Evolutionary conservation across 1,140 invertebrate genomes (phyloP).

Genomic region (Papilio glaucus): DNA sequence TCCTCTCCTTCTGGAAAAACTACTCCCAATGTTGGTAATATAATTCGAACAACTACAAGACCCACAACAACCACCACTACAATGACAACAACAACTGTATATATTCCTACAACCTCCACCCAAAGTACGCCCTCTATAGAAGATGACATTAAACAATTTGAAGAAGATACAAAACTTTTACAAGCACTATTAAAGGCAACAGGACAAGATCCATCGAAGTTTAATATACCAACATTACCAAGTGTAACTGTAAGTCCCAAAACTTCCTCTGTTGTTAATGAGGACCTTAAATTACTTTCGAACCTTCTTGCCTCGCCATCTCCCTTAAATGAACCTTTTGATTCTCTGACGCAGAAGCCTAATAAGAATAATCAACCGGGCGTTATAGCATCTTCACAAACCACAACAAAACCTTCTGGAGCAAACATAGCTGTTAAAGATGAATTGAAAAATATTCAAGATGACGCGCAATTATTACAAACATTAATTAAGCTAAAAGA

Average conservation of each 20-base stretch:
- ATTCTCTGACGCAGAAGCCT: constrained; percentile 62
- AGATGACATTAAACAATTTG: constrained; percentile 79
- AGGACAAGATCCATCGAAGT: constrained; percentile 78
- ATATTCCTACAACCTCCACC: constrained; percentile 52
- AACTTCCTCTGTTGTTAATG: constrained; percentile 47
- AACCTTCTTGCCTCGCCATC: constrained; percentile 68
- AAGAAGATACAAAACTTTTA: constrained; percentile 81
- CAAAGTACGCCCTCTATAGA: constrained; percentile 71
- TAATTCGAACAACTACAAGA: constrained; percentile 55
- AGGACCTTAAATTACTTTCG: constrained; percentile 67
- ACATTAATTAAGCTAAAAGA: constrained; percentile 78
- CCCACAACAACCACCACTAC: constrained; percentile 51
- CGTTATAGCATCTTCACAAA: constrained; percentile 39
- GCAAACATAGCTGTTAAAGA: constrained; percentile 76
- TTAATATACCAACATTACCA: constrained; percentile 75
- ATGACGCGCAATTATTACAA: constrained; percentile 78
- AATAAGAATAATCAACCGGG: constrained; percentile 45
- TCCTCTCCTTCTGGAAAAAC: constrained; percentile 51
- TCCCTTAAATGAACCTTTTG: constrained; percentile 67
- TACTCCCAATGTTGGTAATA: constrained; percentile 46
- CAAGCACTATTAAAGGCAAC: constrained; percentile 78
- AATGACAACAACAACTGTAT: constrained; percentile 53
- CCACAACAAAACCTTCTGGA: constrained; percentile 60
- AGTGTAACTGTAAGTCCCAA: constrained; percentile 64
- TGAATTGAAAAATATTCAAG: constrained; percentile 70